Conservation (phyloP, 2,797 vertebrate species). For the Dallia pectoralis region DNA sequence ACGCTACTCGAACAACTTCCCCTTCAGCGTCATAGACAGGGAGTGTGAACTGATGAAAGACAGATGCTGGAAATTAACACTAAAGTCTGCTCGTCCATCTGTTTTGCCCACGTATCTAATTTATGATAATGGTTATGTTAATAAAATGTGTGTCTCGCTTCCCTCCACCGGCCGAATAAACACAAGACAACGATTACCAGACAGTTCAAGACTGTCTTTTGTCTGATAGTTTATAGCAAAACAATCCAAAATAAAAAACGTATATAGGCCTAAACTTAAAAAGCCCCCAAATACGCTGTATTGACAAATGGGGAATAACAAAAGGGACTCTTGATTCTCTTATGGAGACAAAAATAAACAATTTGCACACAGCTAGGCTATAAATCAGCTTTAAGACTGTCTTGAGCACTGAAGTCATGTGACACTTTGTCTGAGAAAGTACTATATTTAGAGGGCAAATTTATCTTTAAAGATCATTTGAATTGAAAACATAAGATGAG, state of each 20-base stretch:
- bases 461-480: not conserved
- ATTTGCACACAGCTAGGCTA: constrained; percentile 6
- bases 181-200: not conserved
- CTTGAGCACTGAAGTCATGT: constrained; percentile 5
- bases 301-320: not conserved
- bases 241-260: not conserved
- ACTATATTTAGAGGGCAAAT: not conserved
- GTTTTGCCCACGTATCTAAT: constrained; percentile 1
- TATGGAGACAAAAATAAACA: constrained; percentile 14
- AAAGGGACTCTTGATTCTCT: not conserved
- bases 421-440: constrained; percentile 6
- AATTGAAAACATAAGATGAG: not conserved
- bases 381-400: constrained; percentile 15
- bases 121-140: constrained; percentile 5
- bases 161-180: not conserved
- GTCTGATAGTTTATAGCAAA: not conserved
- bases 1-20: constrained; percentile 30
- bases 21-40: constrained; percentile 14
- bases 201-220: not conserved
- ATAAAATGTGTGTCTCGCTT: not conserved
- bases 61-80: constrained; percentile 12
- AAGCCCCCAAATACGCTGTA: not conserved
- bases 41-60: constrained; percentile 3
- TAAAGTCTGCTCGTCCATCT: constrained; percentile 2
- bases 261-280: not conserved